Percentiles rank a stretch among this genome's conserved stretches.
phyloP scores from a whole-genome alignment of 2,888 invertebrate genomes.

The Podotricha telesiphe region DNA sequence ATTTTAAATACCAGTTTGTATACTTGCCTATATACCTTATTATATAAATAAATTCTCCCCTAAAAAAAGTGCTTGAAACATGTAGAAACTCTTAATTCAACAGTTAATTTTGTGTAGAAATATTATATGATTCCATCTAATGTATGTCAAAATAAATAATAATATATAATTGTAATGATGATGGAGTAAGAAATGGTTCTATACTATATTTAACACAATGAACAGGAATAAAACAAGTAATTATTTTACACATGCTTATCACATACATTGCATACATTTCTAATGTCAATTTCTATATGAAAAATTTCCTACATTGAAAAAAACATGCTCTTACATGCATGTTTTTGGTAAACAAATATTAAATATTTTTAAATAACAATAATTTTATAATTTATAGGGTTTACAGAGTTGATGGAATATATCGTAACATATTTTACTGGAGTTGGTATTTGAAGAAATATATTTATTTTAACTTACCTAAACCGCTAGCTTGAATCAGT shows the following conservation, averaged over 20 bases:
- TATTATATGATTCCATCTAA: neutral
- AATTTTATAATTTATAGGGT: too few species aligned
- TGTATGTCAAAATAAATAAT: neutral
- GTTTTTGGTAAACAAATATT: too few species aligned
- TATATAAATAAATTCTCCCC: neutral
- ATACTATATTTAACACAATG: too few species aligned
- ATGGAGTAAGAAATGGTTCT: too few species aligned
- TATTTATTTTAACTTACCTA: conserved; percentile 81
- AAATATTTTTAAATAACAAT: too few species aligned
- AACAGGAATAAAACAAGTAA: too few species aligned
- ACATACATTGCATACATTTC: too few species aligned
- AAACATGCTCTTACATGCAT: neutral
- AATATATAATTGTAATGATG: neutral
- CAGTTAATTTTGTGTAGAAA: neutral
- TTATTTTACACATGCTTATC: too few species aligned
- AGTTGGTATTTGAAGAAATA: neutral
- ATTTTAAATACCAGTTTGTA: too few species aligned
- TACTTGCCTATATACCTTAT: neutral
- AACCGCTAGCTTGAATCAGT: conserved; percentile 87
- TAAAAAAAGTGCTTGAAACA: neutral
- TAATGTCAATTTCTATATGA: too few species aligned
- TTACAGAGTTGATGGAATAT: too few species aligned
- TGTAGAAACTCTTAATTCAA: neutral
- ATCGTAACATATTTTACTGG: neutral
- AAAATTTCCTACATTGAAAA: neutral